These are phyloP conservation scores for Synanthedon myopaeformis DNA, from an alignment of 2,888 invertebrate genomes.

Conservation along the genomic window DNA sequence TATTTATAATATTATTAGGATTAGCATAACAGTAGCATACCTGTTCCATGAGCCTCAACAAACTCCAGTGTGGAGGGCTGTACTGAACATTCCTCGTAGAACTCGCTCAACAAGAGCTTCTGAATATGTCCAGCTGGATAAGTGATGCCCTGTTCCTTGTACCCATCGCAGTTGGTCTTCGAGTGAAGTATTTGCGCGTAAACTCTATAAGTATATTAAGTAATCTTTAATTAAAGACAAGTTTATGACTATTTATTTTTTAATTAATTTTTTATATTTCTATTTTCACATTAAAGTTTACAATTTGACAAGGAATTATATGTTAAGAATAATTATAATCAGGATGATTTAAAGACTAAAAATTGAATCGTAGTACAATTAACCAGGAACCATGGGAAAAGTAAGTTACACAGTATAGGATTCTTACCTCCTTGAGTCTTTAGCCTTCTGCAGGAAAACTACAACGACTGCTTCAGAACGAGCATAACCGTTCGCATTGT, in stretches of 20 bases:
- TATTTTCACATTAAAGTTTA: too few species aligned
- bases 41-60: conserved; percentile 90
- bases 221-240: too few species aligned
- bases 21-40: conserved; percentile 26
- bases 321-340: too few species aligned
- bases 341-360: background rate
- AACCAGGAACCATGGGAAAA: too few species aligned
- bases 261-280: too few species aligned
- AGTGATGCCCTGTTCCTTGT: conserved; percentile 77
- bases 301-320: too few species aligned
- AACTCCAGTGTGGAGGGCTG: conserved; percentile 78
- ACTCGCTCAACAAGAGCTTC: conserved; percentile 71
- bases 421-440: conserved; percentile 69
- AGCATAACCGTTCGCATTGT: conserved; percentile 83
- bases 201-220: conserved; percentile 31
- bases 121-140: conserved; percentile 76
- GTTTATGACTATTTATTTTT: too few species aligned
- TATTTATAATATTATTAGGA: too few species aligned
- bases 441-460: conserved; percentile 78
- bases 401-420: too few species aligned
- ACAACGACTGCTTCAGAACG: conserved; percentile 84
- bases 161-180: conserved; percentile 85
- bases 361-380: too few species aligned
- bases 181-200: conserved; percentile 81
- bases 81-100: conserved; percentile 77